phyloP scores from a whole-genome alignment of 2,888 invertebrate genomes.

The Trissolcus brochymenae region DNA sequence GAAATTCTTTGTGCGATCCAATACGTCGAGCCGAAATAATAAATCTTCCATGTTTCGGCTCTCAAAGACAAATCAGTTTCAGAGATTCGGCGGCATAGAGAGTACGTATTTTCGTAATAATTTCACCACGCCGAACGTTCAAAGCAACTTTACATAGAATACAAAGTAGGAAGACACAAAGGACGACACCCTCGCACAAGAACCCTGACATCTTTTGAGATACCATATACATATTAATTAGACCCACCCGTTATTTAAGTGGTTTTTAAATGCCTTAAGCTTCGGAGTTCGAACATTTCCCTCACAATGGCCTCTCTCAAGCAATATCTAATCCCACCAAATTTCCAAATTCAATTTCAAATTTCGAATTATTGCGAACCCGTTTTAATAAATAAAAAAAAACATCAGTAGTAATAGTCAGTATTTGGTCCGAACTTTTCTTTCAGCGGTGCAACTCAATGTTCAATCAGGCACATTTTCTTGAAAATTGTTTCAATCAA shows the following conservation, averaged over 20 bases:
- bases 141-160: slow-evolving; percentile 53
- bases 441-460: too few species aligned
- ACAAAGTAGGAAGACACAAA: slow-evolving; percentile 55
- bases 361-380: too few species aligned
- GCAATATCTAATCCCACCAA: too few species aligned
- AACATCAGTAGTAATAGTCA: too few species aligned
- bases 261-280: slow-evolving; percentile 41
- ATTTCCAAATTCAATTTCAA: too few species aligned
- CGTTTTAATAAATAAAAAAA: too few species aligned
- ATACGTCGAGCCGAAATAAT: slow-evolving; percentile 25
- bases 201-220: slow-evolving; percentile 53
- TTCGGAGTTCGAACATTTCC: slow-evolving; percentile 1
- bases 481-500: too few species aligned
- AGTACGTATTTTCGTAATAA: slow-evolving; percentile 49
- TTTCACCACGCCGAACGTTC: slow-evolving; percentile 43
- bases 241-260: slow-evolving; percentile 37
- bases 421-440: too few species aligned
- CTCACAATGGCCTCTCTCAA: too few species aligned
- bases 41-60: slow-evolving; percentile 36
- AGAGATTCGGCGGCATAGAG: slow-evolving; percentile 15
- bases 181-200: slow-evolving; percentile 52
- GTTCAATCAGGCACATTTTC: too few species aligned
- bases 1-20: slow-evolving; percentile 19
- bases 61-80: slow-evolving; percentile 43
- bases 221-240: slow-evolving; percentile 54